Evolutionary conservation across 2,113 vertebrate species (phyloP).

Genomic region (Podarcis cretensis): DNA sequence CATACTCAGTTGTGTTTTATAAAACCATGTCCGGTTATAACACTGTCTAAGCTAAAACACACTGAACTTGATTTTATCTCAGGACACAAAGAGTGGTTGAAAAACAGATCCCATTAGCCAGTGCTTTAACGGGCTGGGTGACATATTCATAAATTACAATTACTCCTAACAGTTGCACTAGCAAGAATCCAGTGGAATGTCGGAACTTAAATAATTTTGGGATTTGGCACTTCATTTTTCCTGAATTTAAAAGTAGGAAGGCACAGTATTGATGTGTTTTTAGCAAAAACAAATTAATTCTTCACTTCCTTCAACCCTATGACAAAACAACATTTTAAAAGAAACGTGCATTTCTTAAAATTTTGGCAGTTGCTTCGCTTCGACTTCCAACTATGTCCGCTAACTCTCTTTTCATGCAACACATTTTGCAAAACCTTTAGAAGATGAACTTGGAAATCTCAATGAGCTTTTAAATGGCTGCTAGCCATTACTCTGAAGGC

Average conservation of each 20-base stretch:
- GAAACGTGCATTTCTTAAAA: not conserved
- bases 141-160: not conserved
- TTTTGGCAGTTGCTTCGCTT: not conserved
- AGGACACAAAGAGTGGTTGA: not conserved
- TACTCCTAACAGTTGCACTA: not conserved
- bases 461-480: not conserved
- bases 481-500: not conserved
- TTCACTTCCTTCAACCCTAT: not conserved
- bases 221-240: constrained; percentile 1
- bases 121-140: not conserved
- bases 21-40: not conserved
- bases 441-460: not conserved
- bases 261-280: constrained; percentile 15
- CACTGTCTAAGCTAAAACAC: not conserved
- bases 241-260: constrained; percentile 30
- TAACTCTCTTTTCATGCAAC: not conserved
- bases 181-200: not conserved
- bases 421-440: not conserved
- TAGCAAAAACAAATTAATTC: not conserved
- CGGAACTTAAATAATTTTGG: not conserved
- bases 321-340: not conserved
- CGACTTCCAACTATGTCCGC: not conserved
- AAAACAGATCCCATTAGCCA: not conserved
- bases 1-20: not conserved
- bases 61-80: not conserved